phyloP scores from a whole-genome alignment of 1,140 invertebrate genomes.

The Caenorhabditis tropicalis region DNA sequence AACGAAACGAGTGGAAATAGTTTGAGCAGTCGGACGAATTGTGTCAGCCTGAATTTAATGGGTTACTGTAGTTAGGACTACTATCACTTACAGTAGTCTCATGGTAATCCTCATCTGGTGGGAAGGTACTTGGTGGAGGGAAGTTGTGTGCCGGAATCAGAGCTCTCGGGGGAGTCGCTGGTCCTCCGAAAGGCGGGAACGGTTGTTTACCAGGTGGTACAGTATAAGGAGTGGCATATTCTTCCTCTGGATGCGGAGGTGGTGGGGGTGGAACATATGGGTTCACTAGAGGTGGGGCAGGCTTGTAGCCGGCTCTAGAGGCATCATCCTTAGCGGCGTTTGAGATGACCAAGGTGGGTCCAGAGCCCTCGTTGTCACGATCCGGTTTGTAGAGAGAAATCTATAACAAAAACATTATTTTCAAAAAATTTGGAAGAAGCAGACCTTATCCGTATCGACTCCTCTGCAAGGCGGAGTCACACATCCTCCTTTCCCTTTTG shows the following conservation, averaged over 20 bases:
- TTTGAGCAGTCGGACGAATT: background rate
- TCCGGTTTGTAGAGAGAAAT: conserved; percentile 27
- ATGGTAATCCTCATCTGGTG: conserved; percentile 27
- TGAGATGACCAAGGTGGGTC: background rate
- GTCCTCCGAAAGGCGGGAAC: conserved; percentile 48
- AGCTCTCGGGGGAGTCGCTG: conserved; percentile 37
- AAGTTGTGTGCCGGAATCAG: conserved; percentile 10
- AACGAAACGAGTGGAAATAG: background rate
- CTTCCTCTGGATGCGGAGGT: conserved; percentile 4
- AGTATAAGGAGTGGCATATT: conserved; percentile 46
- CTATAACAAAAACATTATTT: background rate
- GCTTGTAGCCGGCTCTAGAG: background rate
- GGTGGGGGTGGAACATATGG: conserved; percentile 42
- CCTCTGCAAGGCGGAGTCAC: conserved; percentile 6
- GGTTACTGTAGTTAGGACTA: background rate
- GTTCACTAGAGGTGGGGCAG: background rate
- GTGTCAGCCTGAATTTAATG: background rate
- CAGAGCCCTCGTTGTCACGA: conserved; percentile 24
- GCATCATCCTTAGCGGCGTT: conserved; percentile 1
- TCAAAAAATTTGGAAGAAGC: background rate
- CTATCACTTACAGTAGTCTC: conserved; percentile 18
- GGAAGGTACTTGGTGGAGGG: background rate
- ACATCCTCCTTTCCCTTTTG: conserved; percentile 15
- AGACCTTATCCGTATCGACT: conserved; percentile 18
- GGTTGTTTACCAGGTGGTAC: background rate